Evolutionary conservation across 2,113 vertebrate genomes (phyloP).

Genomic region (Rhinogobius similis): DNA sequence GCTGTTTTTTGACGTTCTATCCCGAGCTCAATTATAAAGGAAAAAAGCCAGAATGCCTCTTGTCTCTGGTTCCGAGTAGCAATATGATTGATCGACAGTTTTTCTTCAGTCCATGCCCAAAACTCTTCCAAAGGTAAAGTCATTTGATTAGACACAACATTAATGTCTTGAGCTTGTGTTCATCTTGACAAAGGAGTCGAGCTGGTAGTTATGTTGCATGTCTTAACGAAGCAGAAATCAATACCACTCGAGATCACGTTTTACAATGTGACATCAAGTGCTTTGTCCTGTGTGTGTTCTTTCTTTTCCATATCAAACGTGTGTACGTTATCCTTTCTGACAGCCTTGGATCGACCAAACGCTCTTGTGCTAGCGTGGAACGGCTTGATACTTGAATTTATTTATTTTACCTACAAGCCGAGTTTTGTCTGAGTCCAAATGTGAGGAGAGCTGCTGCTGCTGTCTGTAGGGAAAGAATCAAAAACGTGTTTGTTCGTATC

Average conservation of each 20-base stretch:
- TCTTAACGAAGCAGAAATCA: not conserved
- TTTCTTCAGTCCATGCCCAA: too few species aligned
- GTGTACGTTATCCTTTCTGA: conserved; percentile 22
- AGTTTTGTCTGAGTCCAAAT: conserved; percentile 54
- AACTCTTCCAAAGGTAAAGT: not conserved
- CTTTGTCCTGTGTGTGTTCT: conserved; percentile 18
- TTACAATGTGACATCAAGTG: conserved; percentile 20
- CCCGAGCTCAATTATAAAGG: too few species aligned
- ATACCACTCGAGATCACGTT: conserved; percentile 10
- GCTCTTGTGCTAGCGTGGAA: conserved; percentile 43
- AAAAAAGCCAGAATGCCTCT: not conserved
- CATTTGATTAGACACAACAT: not conserved
- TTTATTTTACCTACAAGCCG: conserved; percentile 67
- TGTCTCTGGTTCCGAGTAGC: not conserved
- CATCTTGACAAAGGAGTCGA: not conserved
- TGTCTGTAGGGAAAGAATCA: conserved; percentile 55
- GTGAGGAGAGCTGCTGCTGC: conserved; percentile 54
- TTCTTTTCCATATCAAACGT: conserved; percentile 41
- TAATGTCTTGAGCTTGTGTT: not conserved
- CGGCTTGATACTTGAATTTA: conserved; percentile 76
- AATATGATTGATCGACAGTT: not conserved
- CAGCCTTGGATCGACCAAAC: conserved; percentile 23
- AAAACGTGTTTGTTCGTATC: conserved; percentile 42
- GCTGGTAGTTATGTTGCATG: not conserved
- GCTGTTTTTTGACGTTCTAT: too few species aligned